These are phyloP conservation scores for Chydorus sphaericus DNA, from an alignment of 2,888 invertebrate species.

Conservation along the genomic window DNA sequence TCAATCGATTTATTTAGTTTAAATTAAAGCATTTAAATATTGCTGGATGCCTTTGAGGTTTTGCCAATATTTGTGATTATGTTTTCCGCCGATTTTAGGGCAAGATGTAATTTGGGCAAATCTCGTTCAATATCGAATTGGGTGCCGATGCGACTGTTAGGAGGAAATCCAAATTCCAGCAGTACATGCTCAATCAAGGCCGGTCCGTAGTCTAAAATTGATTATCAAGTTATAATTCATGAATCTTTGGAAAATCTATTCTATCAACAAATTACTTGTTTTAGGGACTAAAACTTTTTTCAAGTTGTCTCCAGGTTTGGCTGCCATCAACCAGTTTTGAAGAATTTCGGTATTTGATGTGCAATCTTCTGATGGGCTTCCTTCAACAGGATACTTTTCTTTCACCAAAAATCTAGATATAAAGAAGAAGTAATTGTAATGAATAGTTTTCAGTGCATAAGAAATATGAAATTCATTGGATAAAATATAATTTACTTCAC, in stretches of 20 bases:
- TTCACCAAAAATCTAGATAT: slow-evolving; percentile 63
- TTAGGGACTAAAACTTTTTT: slow-evolving; percentile 69
- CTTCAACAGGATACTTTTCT: slow-evolving; percentile 73
- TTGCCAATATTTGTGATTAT: slow-evolving; percentile 32
- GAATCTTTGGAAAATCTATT: neutral
- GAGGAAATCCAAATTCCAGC: slow-evolving; percentile 46
- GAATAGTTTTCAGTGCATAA: neutral
- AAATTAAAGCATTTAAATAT: no score
- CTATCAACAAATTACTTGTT: slow-evolving; percentile 38
- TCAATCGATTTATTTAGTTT: no score
- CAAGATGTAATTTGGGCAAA: slow-evolving; percentile 43
- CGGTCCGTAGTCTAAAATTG: slow-evolving; percentile 64
- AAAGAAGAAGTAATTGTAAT: slow-evolving; percentile 11
- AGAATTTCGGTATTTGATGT: neutral
- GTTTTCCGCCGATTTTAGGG: slow-evolving; percentile 50
- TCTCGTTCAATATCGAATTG: slow-evolving; percentile 49
- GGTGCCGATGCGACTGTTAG: slow-evolving; percentile 44
- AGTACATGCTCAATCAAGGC: slow-evolving; percentile 85
- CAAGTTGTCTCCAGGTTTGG: slow-evolving; percentile 54
- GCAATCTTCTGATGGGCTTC: slow-evolving; percentile 23
- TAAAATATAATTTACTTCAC: slow-evolving; percentile 37
- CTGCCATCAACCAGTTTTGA: neutral
- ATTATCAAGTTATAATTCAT: neutral
- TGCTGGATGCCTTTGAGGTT: slow-evolving; percentile 15
- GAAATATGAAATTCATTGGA: neutral